phyloP scores from a whole-genome alignment of 2,888 invertebrate species.

The Hirtodrosophila cameraria region DNA sequence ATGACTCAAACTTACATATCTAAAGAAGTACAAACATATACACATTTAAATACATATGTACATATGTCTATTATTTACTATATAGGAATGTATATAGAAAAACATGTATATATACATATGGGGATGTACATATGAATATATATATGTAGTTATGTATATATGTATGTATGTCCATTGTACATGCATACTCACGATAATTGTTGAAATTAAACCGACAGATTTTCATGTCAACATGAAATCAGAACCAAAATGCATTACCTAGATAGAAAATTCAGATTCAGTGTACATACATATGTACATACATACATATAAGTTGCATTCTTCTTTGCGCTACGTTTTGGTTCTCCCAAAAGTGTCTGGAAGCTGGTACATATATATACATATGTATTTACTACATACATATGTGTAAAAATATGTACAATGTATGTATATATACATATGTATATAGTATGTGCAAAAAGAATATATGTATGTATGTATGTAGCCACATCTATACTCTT shows the following conservation, averaged over 20 bases:
- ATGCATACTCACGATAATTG: background rate
- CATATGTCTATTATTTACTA: background rate
- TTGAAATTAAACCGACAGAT: background rate
- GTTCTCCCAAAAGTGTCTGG: too few relatives aligned
- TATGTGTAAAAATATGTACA: too few relatives aligned
- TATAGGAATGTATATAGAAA: background rate
- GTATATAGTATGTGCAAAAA: too few relatives aligned
- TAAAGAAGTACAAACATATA: too few relatives aligned
- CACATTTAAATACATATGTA: background rate
- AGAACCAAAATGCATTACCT: background rate
- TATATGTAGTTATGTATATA: background rate
- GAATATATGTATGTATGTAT: too few relatives aligned
- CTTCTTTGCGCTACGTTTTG: too few relatives aligned
- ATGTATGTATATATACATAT: too few relatives aligned
- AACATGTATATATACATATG: background rate
- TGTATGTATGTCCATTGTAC: background rate
- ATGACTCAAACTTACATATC: background rate
- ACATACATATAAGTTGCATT: too few relatives aligned
- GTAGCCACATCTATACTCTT: too few relatives aligned
- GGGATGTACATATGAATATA: background rate
- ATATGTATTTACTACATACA: too few relatives aligned
- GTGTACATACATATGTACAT: too few relatives aligned
- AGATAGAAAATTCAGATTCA: background rate
- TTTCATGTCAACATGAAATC: conserved; percentile 5
- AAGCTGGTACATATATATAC: too few relatives aligned